Conservation (phyloP, 2,888 invertebrate genomes). For the Operophtera brumata region DNA sequence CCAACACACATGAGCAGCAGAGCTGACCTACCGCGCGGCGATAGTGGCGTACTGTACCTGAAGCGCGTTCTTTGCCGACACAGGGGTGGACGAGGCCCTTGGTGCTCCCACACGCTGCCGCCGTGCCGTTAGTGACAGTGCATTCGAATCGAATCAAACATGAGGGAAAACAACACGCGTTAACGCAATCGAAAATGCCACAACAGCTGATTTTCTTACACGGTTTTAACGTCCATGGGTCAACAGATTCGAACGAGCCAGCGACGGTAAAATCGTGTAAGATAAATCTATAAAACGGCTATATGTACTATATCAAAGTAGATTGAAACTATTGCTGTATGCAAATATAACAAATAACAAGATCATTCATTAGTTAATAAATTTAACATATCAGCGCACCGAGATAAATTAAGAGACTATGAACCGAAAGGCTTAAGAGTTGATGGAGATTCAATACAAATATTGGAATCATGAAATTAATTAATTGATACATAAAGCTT, state of each 20-base stretch:
- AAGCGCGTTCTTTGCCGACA: constrained; percentile 82
- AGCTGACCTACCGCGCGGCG: constrained; percentile 68
- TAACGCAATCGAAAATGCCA: constrained; percentile 60
- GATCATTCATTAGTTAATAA: neutral
- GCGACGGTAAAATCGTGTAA: constrained; percentile 5
- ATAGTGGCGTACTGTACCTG: constrained; percentile 83
- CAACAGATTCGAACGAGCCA: neutral
- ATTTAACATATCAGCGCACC: neutral
- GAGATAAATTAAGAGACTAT: neutral
- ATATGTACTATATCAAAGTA: constrained; percentile 8
- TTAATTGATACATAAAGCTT: neutral
- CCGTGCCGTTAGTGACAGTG: constrained; percentile 75
- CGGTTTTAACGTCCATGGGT: neutral
- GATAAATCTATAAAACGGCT: neutral
- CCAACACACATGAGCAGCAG: constrained; percentile 43
- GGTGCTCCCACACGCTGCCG: constrained; percentile 77
- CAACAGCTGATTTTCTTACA: constrained; percentile 28
- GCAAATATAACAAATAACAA: neutral
- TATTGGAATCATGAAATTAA: neutral
- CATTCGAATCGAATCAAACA: constrained; percentile 72
- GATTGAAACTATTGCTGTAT: constrained; percentile 1
- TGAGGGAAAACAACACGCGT: constrained; percentile 75
- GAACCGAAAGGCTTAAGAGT: neutral
- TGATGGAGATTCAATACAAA: constrained; percentile 4
- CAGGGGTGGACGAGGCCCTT: constrained; percentile 79